Conservation (phyloP, 2,888 invertebrate species). For the Alentia gelatinosa region DNA sequence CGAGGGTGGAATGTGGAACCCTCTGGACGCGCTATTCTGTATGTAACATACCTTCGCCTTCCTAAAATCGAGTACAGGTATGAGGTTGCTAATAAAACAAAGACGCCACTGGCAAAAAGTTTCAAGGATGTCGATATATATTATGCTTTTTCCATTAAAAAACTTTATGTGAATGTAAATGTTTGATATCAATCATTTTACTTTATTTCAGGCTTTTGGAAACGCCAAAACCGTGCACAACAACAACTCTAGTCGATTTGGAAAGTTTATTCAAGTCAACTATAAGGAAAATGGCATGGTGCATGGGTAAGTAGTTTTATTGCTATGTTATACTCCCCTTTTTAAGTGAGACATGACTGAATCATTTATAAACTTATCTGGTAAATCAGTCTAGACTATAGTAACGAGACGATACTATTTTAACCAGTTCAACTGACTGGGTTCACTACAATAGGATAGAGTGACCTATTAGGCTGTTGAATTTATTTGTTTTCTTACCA, state of each 20-base stretch:
- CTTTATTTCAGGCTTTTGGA: conserved; percentile 89
- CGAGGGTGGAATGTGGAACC: background rate
- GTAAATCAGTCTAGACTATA: too few species aligned
- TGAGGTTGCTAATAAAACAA: background rate
- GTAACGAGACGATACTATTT: too few species aligned
- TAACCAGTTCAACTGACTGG: too few species aligned
- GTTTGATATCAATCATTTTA: background rate
- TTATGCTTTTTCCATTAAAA: background rate
- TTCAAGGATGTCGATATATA: background rate
- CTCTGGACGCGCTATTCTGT: background rate
- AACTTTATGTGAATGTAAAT: background rate
- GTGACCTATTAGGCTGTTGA: too few species aligned
- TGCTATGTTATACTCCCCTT: background rate
- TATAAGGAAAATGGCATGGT: conserved; percentile 99
- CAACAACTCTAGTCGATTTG: conserved; percentile 97
- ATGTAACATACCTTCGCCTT: background rate
- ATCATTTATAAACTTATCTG: too few species aligned
- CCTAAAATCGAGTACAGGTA: background rate
- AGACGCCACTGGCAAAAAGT: background rate
- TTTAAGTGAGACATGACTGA: too few species aligned
- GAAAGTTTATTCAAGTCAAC: conserved; percentile 98
- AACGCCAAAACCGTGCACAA: conserved; percentile 99
- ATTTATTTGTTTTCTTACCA: too few species aligned
- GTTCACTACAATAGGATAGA: too few species aligned
- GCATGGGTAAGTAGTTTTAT: conserved; percentile 89